Evolutionary conservation across 2,113 vertebrate species (phyloP).

Genomic region (Coryphaenoides rupestris): DNA sequence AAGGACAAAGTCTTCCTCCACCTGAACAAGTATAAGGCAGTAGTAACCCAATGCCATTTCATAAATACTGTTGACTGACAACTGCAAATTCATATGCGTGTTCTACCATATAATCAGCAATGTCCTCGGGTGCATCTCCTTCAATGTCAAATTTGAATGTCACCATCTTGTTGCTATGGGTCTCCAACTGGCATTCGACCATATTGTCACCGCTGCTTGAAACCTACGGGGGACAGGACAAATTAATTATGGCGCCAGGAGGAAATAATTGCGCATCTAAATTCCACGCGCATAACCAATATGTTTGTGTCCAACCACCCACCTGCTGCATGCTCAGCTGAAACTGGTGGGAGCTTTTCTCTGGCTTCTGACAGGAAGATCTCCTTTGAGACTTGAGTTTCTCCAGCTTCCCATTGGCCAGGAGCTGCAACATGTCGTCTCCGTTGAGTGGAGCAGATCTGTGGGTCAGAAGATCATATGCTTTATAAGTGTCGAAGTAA

Average conservation of each 20-base stretch:
- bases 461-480: background rate
- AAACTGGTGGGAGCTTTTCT: constrained; percentile 80
- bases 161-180: constrained; percentile 93
- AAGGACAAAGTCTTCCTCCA: constrained; percentile 88
- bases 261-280: background rate
- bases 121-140: constrained; percentile 89
- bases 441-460: constrained; percentile 65
- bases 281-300: background rate
- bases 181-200: constrained; percentile 92
- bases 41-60: background rate
- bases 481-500: background rate
- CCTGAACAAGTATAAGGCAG: constrained; percentile 59
- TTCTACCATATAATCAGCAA: constrained; percentile 86
- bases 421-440: constrained; percentile 51
- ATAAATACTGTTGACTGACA: background rate
- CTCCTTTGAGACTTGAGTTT: constrained; percentile 78
- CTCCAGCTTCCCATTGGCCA: constrained; percentile 80
- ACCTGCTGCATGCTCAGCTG: constrained; percentile 88
- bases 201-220: constrained; percentile 86
- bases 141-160: constrained; percentile 92
- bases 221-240: constrained; percentile 64
- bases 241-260: background rate
- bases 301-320: background rate
- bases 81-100: background rate
- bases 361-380: constrained; percentile 77